Evolutionary conservation across 2,113 vertebrate genomes (phyloP).

Genomic region (Actenoides lindsayi): DNA sequence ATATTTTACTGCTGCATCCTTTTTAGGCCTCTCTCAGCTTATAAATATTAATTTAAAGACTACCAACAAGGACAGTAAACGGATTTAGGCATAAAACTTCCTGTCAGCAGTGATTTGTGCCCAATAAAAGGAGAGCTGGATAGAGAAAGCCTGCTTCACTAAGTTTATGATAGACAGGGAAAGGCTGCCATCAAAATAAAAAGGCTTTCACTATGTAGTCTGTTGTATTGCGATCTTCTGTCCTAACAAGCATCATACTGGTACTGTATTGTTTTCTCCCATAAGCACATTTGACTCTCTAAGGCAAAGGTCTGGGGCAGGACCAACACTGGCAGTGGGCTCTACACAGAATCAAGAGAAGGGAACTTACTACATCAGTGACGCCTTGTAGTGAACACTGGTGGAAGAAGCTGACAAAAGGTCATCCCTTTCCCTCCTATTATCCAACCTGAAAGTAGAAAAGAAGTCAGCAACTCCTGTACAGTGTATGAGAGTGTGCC

Average conservation of each 20-base stretch:
- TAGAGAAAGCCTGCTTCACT: conserved; percentile 76
- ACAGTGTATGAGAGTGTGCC: not conserved
- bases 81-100: conserved; percentile 85
- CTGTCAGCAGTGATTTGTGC: conserved; percentile 82
- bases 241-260: conserved; percentile 1
- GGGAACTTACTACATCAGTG: not conserved
- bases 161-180: conserved; percentile 82
- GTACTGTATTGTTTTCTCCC: conserved; percentile 31
- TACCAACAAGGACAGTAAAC: conserved; percentile 84
- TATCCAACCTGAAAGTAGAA: not conserved
- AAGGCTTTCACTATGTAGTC: conserved; percentile 55
- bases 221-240: conserved; percentile 29
- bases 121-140: conserved; percentile 77
- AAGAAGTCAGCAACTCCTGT: not conserved
- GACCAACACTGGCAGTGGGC: not conserved
- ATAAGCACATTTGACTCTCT: not conserved
- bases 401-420: not conserved
- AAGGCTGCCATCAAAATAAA: conserved; percentile 75
- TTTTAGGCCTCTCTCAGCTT: conserved; percentile 76
- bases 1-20: conserved; percentile 78
- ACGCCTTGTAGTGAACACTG: not conserved
- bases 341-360: conserved; percentile 1
- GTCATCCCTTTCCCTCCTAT: not conserved
- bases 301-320: conserved; percentile 32
- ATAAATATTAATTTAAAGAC: conserved; percentile 90